Base-by-base conservation (phyloP, 2,797 vertebrate species). In the Luscinia megarhynchos region DNA sequence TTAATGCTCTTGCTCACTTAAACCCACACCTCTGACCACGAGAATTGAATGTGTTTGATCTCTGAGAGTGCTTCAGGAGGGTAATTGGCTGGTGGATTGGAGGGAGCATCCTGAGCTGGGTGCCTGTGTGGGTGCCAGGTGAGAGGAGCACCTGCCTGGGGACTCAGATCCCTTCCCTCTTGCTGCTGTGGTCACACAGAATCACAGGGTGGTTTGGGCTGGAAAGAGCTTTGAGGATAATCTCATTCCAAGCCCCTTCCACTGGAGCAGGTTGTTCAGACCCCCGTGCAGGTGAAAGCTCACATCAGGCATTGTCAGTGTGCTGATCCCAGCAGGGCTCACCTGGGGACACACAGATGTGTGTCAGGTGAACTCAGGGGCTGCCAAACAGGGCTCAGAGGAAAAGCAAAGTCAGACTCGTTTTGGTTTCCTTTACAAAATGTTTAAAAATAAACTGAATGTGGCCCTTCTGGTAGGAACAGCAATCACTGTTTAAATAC, bases 401-500 rank as follows among this genome's bases (percentile, higher is more conserved):
- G 63, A 81, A 90, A 94, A 94, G 29, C 83, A 54, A 67, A 87
- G 51, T 67, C 72, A 26, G 41, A n/a, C 45, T 88, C 51, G 74
- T 95, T 93, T 95, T 86, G 41, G 21, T 93, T 87, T 86, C 45
- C 89, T 77, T 23, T 50, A 32, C 53, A 70, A 82, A 90, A 95
- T 91, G 51, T 94, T 87, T 94, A 94, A 78, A 54, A 78, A 76
- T 94, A 95, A 95, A 82, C 48, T 87, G 70, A 94, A 85, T 95
- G 63, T 80, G 85, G 89, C 74, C 74, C 64, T 95, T 96, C 91
- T 87, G 82, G 41, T 92, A 95, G 93, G 78, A 96, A 88, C 50
- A 97, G 84, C 48, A 96, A 54, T 93, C 59, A 2, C 94, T 94
- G 46, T 73, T 95, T 95, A 93, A 97, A 95, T 94, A 29, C 58